Evolutionary conservation across 2,888 invertebrate genomes (phyloP).

Genomic region (Diplolepis rosae): DNA sequence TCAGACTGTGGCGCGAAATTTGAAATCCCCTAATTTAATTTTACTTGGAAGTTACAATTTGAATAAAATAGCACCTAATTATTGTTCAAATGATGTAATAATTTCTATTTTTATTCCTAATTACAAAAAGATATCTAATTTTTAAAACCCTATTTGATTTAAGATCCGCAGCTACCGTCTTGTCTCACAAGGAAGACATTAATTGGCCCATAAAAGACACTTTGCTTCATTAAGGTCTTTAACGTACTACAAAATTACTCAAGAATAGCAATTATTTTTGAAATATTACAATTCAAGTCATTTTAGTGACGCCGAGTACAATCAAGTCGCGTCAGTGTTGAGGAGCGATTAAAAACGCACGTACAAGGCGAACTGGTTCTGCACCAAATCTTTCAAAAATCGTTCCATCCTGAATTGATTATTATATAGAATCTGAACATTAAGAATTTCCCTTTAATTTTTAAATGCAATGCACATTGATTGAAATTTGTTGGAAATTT

Average conservation of each 20-base stretch:
- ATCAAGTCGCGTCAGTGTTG: neutral
- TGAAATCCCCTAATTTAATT: too few relatives aligned
- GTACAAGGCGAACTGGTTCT: constrained; percentile 49
- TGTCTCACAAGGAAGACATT: neutral
- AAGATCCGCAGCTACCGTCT: neutral
- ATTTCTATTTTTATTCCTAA: too few relatives aligned
- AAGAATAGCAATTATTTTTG: neutral
- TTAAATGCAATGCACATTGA: too few relatives aligned
- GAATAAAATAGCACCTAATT: too few relatives aligned
- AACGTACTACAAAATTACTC: neutral
- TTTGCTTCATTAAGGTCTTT: neutral
- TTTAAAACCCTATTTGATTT: too few relatives aligned
- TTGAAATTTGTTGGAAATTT: too few relatives aligned
- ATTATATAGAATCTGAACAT: constrained; percentile 1
- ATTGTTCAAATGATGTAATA: too few relatives aligned
- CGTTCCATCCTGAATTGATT: constrained; percentile 43
- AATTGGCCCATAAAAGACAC: neutral
- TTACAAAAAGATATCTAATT: too few relatives aligned
- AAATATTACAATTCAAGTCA: neutral
- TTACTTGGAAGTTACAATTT: too few relatives aligned
- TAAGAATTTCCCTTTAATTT: too few relatives aligned
- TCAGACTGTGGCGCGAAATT: too few relatives aligned
- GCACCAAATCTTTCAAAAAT: constrained; percentile 47
- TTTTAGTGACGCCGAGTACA: neutral
- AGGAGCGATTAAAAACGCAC: constrained; percentile 30